Evolutionary conservation across 2,888 invertebrate genomes (phyloP), one percentile per base, ranked within the genome.

Genomic region (Hemistola chrysoprasaria): DNA sequence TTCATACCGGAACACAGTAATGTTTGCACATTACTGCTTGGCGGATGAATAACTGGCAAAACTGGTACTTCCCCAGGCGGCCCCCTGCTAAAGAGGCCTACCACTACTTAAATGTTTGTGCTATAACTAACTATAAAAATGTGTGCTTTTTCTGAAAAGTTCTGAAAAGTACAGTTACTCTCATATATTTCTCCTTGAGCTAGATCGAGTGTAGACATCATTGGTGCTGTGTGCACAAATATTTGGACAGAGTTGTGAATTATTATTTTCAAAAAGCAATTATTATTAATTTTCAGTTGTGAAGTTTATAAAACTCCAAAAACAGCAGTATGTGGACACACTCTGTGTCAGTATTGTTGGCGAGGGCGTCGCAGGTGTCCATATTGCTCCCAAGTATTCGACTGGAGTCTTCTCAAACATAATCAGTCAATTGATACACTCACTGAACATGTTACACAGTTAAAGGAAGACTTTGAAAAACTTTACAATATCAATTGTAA

Each of bases 171-270:
- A n/a, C n/a, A n/a, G n/a, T n/a, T n/a, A n/a, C n/a, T n/a, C n/a
- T n/a, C n/a, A n/a, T n/a, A n/a, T n/a, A n/a, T n/a, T n/a, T n/a
- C n/a, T n/a, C n/a, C n/a, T n/a, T n/a, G n/a, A n/a, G n/a, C n/a
- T n/a, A n/a, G n/a, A n/a, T n/a, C n/a, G n/a, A n/a, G n/a, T n/a
- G n/a, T n/a, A n/a, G n/a, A n/a, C n/a, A n/a, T n/a, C n/a, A n/a
- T n/a, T n/a, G n/a, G n/a, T n/a, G n/a, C n/a, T n/a, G n/a, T n/a
- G n/a, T n/a, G n/a, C n/a, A n/a, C n/a, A n/a, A n/a, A n/a, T n/a
- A n/a, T n/a, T n/a, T n/a, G n/a, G n/a, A n/a, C n/a, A n/a, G 78
- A 79, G 61, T 87, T 86, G 86, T 86, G 62, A 51, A 75, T 55
- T 36, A 5, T n/a, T 39, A n/a, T 20, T 31, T 8, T 5, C 5